A percentile compares a stretch with the other conserved stretches of the same genome.
Conservation (phyloP, 2,888 invertebrate genomes). For the Pollenia amentaria region DNA sequence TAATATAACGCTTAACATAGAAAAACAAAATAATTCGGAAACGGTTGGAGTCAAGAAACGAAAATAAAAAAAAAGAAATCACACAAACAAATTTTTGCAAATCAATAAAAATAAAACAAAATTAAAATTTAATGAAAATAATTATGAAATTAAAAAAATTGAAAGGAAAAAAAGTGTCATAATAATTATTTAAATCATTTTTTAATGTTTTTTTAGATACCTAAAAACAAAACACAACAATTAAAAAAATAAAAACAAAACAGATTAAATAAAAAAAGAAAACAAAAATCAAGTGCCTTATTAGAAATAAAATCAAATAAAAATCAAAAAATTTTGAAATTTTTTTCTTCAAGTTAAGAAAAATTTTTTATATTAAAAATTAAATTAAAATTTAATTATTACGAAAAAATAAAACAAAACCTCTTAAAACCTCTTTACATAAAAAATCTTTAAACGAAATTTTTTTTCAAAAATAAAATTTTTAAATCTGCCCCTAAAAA, state of each 20-base stretch:
- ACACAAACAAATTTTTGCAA: conserved; percentile 51
- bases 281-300: conserved; percentile 67
- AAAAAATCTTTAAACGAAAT: conserved; percentile 12
- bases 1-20: conserved; percentile 81
- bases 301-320: conserved; percentile 17
- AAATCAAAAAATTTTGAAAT: conserved; percentile 23
- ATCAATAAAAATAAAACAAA: conserved; percentile 13
- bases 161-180: conserved; percentile 61
- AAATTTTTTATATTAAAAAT: conserved; percentile 19
- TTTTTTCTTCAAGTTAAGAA: neutral
- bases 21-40: conserved; percentile 72
- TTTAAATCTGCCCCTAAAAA: conserved; percentile 14
- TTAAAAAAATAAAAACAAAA: conserved; percentile 34
- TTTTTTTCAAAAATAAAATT: conserved; percentile 1
- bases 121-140: conserved; percentile 43
- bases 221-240: neutral
- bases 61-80: conserved; percentile 43
- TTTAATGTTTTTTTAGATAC: conserved; percentile 43
- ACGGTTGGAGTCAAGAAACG: conserved; percentile 59
- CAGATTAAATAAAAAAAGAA: conserved; percentile 14
- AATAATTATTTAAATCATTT: conserved; percentile 39
- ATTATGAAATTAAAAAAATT: conserved; percentile 59
- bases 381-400: neutral
- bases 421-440: neutral
- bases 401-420: too few species aligned